Evolutionary conservation across 2,888 invertebrate genomes (phyloP), one percentile per base, ranked within the genome.

Genomic region (Microctonus aethiopoides): DNA sequence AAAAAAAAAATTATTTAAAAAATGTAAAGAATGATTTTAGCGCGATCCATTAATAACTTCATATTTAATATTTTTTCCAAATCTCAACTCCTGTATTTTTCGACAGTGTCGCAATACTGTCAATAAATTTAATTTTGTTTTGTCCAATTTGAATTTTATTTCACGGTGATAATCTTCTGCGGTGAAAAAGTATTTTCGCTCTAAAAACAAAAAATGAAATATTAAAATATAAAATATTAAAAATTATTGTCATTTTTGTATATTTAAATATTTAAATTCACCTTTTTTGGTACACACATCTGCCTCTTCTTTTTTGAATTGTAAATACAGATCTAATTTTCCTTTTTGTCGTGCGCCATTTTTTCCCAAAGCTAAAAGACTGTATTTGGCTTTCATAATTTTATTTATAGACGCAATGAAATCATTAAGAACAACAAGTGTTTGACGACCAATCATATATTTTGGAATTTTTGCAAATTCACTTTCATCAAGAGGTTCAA

Each of bases 391-490:
- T 68, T 82, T 78, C n/a, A 84, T 57, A 57, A 83, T 76, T 22
- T 80, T 73, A 74, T 85, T 85, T 32, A 85, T 77, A 5, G 60
- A 64, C 7, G 62, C 41, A 52, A 84, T 67, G 13, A 85, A 76
- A 52, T 59, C 76, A 67, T 85, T 85, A 0, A 85, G 52, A 6
- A 65, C 57, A 0, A 77, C 75, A 7, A 82, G 22, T 1, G 80
- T 71, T 32, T 84, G 81, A 68, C 85, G 71, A 5, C 82, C 82
- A 22, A 84, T 83, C 60, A 85, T 83, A 63, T 85, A 85, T 54
- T 83, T 84, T 0, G 85, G 85, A 46, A 85, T 74, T 70, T 74
- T 78, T 5, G 26, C 29, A 52, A 82, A 85, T 72, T 85, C 85
- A 13, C 77, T 70, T 1, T 68, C 20, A 2, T 41, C 75, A 1